Evolutionary conservation across 2,797 vertebrate genomes (phyloP), one percentile per base, ranked within the genome.

Genomic region (Dendrocincla tyrannina): DNA sequence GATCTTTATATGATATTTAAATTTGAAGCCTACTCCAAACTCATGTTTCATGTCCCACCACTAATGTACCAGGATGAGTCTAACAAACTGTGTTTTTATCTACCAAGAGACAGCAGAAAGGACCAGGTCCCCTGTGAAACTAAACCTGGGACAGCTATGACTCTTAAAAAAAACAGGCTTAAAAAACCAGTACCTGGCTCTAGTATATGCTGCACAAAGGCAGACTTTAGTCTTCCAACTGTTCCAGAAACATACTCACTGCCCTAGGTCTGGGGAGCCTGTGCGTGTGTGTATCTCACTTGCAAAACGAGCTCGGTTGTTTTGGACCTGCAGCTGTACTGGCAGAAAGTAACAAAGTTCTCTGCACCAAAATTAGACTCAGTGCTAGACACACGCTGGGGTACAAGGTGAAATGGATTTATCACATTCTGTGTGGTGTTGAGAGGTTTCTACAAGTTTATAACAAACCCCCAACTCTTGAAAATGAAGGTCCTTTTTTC

Each of bases 1-100:
- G 95, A 96, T 91, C 78, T 89, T 79, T 89, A 86, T 0, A 2
- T 41, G 87, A 18, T 95, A 97, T 94, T 97, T 96, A 85, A 85
- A 80, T 97, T 92, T 85, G 53, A 66, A 59, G 32, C 56, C 70
- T 68, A 30, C 49, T 77, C 72, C 82, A 90, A 91, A 96, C 88
- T 96, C 95, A 30, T 50, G 85, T 96, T 96, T 97, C 92, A 88
- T 42, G 52, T 86, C 79, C 67, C 39, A 44, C 73, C 62, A 55
- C 53, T 58, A 53, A 56, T 16, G 24, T 24, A 68, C 53, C 53
- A 63, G 50, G 50, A 62, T 5, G 6, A 46, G 27, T 59, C 68
- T 82, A 67, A 69, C 23, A 50, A 77, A 62, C 9, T 62, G 24
- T 37, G 37, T 32, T 81, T 62, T 63, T 68, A 41, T 59, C 23